Base-by-base conservation (phyloP, 2,888 invertebrate genomes). In the Thyatira batis region DNA sequence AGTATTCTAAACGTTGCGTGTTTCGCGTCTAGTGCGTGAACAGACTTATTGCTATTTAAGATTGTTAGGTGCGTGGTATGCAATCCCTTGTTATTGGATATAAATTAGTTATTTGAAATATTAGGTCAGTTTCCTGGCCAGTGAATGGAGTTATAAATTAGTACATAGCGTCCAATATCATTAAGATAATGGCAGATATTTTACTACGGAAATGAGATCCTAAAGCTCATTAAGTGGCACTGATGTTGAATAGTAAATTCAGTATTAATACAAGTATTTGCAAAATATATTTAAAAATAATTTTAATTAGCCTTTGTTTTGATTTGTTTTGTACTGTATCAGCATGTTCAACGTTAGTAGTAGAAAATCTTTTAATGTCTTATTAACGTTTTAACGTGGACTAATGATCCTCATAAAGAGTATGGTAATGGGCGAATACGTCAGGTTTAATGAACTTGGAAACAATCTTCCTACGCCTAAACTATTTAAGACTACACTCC, bases 81-180 rank as follows among this genome's bases (percentile, higher is more conserved):
- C 13, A n/a, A 33, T 13, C 8, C 27, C 48, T 8, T 39, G 49
- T 56, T 62, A 61, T 58, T 58, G 61, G 55, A 25, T 49, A 49
- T 60, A 65, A 73, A 76, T 78, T 69, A 71, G 67, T 63, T 60
- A 60, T 58, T 58, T 52, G 52, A 68, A 63, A 67, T 65, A 71
- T 59, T 73, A 52, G 70, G 69, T 68, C 68, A 69, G 57, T 56
- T 57, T 52, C 65, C 69, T 71, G 60, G 61, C 61, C 50, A 20
- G 51, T 49, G 61, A 64, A 68, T 67, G 52, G 54, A 71, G 52
- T 55, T 57, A 59, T 71, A 54, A 67, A 67, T 65, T 67, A 72
- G 58, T 51, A 50, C 48, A 39, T 23, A 46, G 57, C 53, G 62
- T 8, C 60, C 64, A 71, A 64, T 63, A 56, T 61, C 64, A 71